phyloP scores from a whole-genome alignment of 2,113 vertebrate genomes.

The Felis catus region DNA sequence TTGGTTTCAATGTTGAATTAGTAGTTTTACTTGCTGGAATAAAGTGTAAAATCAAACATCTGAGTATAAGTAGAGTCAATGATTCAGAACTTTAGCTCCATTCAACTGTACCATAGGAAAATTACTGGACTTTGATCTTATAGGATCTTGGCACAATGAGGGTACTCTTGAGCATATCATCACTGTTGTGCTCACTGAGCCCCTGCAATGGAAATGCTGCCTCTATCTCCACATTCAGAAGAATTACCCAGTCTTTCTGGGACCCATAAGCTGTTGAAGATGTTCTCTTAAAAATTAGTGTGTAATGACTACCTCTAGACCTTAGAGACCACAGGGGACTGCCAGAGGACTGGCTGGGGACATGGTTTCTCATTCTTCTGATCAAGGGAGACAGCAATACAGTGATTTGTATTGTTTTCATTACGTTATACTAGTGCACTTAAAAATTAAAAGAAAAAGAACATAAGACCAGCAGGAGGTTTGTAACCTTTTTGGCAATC shows the following conservation, averaged over 20 bases:
- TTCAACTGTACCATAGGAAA: neutral
- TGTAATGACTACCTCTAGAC: neutral
- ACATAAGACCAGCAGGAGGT: neutral
- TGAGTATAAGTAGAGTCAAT: neutral
- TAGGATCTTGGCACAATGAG: neutral
- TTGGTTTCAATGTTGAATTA: neutral
- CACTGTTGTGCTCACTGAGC: neutral
- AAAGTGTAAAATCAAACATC: neutral
- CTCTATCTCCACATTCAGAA: neutral
- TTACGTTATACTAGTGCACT: neutral
- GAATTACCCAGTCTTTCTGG: neutral
- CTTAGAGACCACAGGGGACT: too few species aligned
- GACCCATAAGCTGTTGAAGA: neutral
- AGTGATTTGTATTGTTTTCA: neutral
- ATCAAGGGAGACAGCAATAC: neutral
- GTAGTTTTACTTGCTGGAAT: neutral
- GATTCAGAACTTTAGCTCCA: neutral
- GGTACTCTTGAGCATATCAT: neutral
- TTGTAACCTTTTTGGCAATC: neutral
- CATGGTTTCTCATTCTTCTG: neutral
- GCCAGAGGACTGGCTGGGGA: neutral
- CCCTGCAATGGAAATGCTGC: neutral
- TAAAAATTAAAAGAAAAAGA: conserved; percentile 1
- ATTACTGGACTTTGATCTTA: neutral
- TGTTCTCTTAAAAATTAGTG: neutral